Base-by-base conservation (phyloP, 1,140 invertebrate species). In the Dufourea novaeangliae region DNA sequence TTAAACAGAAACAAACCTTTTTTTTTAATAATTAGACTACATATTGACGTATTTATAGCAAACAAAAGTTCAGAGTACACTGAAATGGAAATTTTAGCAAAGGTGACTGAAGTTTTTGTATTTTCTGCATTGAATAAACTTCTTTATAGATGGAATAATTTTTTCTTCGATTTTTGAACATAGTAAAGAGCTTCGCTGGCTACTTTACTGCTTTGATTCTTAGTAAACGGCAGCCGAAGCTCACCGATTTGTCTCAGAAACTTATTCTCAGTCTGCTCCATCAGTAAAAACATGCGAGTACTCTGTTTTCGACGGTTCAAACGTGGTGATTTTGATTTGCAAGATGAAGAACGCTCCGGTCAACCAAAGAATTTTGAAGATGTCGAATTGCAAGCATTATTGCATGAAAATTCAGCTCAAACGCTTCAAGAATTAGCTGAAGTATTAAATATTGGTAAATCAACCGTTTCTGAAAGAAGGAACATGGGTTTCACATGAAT, bases 401-500 rank as follows among this genome's bases (percentile, higher is more conserved):
- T 86, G 8, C 66, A 81, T 41, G 17, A 81, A 79, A 75, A 86
- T 66, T 64, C 77, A 17, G 59, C 39, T 61, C 81, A 87, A 80
- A 86, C 80, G 39, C 85, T 79, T 79, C 34, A 75, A 67, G 75
- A 84, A 39, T 59, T 83, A 8, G 77, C 78, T 32, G 22, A 34
- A 75, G 12, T 74, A 64, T 54, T 86, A 25, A 57, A 70, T 68
- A 83, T 86, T 22, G n/a, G 34, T 63, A 66, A 71, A 64, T 7
- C 50, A 84, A 34, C 84, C 1, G 50, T 85, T 71, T 61, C 87
- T 84, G 44, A 88, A 87, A 79, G 11, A 69, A 71, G 85, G 79
- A 80, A 85, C 84, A 80, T 88, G 83, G 78, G 75, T 87, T 2
- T 75, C 82, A 54, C 80, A 86, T 69, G 87, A 87, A 59, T 69